These are phyloP conservation scores for Cyclophora albipunctata DNA, from an alignment of 2,888 invertebrate genomes.

Conservation along the genomic window DNA sequence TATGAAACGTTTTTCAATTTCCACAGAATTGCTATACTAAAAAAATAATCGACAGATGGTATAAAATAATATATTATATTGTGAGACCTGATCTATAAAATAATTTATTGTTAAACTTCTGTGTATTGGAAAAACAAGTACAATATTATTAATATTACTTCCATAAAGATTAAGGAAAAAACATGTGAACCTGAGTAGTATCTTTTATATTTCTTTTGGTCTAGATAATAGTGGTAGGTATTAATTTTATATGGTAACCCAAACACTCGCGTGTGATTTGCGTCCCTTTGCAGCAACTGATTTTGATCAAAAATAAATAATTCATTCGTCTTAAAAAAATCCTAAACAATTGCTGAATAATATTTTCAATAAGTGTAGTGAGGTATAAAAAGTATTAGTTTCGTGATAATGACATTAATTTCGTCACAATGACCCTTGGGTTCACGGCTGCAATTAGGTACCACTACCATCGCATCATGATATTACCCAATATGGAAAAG, in stretches of 20 bases:
- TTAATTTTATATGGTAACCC: slow-evolving; percentile 17
- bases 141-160: too few relatives aligned
- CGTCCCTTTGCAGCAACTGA: slow-evolving; percentile 48
- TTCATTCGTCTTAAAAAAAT: slow-evolving; percentile 12
- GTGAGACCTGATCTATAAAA: too few relatives aligned
- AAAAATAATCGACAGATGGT: not conserved
- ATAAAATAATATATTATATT: not conserved
- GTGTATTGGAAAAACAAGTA: too few relatives aligned
- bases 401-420: slow-evolving; percentile 28
- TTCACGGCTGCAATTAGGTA: slow-evolving; percentile 56
- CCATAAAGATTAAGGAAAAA: too few relatives aligned
- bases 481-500: slow-evolving; percentile 56
- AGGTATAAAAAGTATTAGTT: slow-evolving; percentile 14
- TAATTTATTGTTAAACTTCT: too few relatives aligned
- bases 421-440: slow-evolving; percentile 51
- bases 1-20: not conserved
- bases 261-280: slow-evolving; percentile 60
- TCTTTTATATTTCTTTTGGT: too few relatives aligned
- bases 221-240: not conserved
- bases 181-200: too few relatives aligned
- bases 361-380: slow-evolving; percentile 15
- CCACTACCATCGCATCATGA: slow-evolving; percentile 51
- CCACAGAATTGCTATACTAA: slow-evolving; percentile 3
- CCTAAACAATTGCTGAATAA: slow-evolving; percentile 6
- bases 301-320: slow-evolving; percentile 32